Percentiles rank a stretch among this genome's conserved stretches.
Conservation (phyloP, 23 tunicate genomes). For the Oikopleura dioica region DNA sequence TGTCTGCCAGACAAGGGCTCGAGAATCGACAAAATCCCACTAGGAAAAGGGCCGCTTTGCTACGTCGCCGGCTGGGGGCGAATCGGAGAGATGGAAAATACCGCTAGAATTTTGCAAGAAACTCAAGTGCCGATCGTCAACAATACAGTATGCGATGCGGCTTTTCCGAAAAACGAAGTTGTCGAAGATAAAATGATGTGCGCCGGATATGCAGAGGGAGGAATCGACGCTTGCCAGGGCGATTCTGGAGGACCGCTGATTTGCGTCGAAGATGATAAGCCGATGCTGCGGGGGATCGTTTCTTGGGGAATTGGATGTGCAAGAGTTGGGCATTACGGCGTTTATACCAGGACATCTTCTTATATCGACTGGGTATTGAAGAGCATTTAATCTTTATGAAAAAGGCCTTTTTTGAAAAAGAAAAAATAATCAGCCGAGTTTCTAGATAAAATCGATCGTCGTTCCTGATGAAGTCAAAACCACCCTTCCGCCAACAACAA, state of each 20-base stretch:
- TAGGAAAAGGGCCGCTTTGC: background rate
- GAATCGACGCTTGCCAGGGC: constrained; percentile 8
- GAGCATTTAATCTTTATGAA: no score
- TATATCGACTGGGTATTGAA: constrained; percentile 2
- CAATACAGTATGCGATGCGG: background rate
- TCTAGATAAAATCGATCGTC: no score
- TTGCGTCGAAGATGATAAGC: constrained; percentile 1
- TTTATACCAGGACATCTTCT: background rate
- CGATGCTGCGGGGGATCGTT: background rate
- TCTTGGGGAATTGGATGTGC: constrained; percentile 14
- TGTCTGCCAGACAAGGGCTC: background rate
- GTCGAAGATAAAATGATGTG: background rate
- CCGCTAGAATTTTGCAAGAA: constrained; percentile 6
- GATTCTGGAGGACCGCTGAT: constrained; percentile 10
- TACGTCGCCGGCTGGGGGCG: constrained; percentile 13
- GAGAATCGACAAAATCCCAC: background rate
- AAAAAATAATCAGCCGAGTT: no score
- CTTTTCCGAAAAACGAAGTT: background rate
- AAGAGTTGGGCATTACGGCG: background rate
- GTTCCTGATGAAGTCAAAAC: no score
- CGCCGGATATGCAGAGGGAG: constrained; percentile 9
- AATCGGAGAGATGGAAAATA: background rate
- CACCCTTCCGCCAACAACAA: no score
- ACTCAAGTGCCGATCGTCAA: constrained; percentile 9
- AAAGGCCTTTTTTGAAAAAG: no score